Percentiles rank a stretch among this genome's conserved stretches.
Conservation (phyloP, 2,888 invertebrate species). For the Eubasilissa splendida region DNA sequence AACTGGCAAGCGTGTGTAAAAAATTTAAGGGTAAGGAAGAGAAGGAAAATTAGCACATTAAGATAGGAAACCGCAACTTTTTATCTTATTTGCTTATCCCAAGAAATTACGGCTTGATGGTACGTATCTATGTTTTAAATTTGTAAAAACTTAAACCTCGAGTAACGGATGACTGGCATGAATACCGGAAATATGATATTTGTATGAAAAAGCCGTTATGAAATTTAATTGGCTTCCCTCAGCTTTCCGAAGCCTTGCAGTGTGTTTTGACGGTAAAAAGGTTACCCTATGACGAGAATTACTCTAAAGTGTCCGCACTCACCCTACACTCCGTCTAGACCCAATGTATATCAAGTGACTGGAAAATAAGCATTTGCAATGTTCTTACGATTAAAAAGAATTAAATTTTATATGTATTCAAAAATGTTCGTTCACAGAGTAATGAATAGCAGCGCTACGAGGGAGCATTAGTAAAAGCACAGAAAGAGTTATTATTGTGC, state of each 20-base stretch:
- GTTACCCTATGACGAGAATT: not conserved
- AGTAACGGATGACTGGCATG: not conserved
- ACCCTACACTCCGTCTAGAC: not conserved
- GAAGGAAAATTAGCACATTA: too few relatives aligned
- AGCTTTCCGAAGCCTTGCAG: slow-evolving; percentile 16
- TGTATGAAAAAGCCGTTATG: slow-evolving; percentile 15
- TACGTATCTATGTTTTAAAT: too few relatives aligned
- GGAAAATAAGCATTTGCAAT: not conserved
- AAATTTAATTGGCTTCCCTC: slow-evolving; percentile 30
- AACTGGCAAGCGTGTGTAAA: too few relatives aligned
- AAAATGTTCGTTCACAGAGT: not conserved
- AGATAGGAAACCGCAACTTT: too few relatives aligned
- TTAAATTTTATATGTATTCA: not conserved
- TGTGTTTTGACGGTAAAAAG: slow-evolving; percentile 9
- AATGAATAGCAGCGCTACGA: slow-evolving; percentile 3
- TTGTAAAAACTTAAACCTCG: too few relatives aligned
- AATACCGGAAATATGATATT: slow-evolving; percentile 25
- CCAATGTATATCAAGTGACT: not conserved
- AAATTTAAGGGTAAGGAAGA: too few relatives aligned
- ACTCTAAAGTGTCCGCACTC: not conserved
- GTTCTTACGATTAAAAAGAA: not conserved
- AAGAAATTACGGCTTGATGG: too few relatives aligned
- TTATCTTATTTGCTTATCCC: too few relatives aligned
- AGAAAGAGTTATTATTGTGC: slow-evolving; percentile 13
- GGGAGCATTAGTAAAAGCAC: slow-evolving; percentile 12